A percentile compares a stretch with the other conserved stretches of the same genome.
These are phyloP conservation scores for Castor canadensis DNA, from an alignment of 2,113 vertebrate species.

Conservation along the genomic window DNA sequence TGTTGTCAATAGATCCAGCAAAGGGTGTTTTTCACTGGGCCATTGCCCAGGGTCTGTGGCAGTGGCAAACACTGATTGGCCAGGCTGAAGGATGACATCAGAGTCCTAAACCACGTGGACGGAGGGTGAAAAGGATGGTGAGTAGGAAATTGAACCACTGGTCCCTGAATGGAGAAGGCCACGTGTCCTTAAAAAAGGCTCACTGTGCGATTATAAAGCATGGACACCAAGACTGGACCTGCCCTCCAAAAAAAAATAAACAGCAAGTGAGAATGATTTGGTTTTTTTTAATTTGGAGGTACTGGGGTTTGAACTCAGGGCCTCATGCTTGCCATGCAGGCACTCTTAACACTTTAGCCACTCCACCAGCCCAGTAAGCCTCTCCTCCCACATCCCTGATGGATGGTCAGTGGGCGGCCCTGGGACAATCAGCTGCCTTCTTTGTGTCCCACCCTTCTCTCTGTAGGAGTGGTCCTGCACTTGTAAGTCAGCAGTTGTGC, in stretches of 20 bases:
- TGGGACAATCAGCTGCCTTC: background rate
- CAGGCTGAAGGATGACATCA: background rate
- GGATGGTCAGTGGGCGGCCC: background rate
- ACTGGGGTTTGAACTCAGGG: too few relatives aligned
- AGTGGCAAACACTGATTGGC: background rate
- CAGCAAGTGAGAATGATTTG: too few relatives aligned
- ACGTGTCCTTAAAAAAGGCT: background rate
- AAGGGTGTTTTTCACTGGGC: background rate
- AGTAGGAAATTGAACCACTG: background rate
- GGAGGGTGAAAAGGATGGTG: background rate
- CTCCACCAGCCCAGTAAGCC: background rate
- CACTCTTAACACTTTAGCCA: too few relatives aligned
- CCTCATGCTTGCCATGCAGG: too few relatives aligned
- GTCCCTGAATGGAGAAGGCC: background rate
- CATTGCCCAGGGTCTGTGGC: background rate
- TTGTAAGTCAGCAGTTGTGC: background rate
- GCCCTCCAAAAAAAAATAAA: background rate
- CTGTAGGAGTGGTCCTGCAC: background rate
- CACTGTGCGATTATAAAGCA: background rate
- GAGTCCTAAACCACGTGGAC: too few relatives aligned
- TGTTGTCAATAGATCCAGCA: background rate
- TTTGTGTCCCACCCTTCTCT: background rate
- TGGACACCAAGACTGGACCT: background rate
- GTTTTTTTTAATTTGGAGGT: too few relatives aligned
- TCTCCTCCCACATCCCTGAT: background rate